These are phyloP conservation scores for Malachius bipustulatus DNA, from an alignment of 2,888 invertebrate genomes.

Conservation along the genomic window DNA sequence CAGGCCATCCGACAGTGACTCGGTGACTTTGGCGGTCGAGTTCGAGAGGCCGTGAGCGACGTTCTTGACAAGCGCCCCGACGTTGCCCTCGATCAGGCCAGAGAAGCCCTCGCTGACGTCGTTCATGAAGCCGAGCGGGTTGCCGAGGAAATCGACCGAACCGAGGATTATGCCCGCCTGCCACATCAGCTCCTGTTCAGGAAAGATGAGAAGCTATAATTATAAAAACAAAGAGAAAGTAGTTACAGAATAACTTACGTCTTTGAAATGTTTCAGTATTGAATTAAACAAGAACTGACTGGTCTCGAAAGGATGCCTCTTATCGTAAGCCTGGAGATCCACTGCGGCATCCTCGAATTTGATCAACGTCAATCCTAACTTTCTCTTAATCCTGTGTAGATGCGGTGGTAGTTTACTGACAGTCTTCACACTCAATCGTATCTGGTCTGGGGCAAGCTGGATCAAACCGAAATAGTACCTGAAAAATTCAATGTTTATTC, in stretches of 20 bases:
- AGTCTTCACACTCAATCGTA: constrained; percentile 82
- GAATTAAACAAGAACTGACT: constrained; percentile 70
- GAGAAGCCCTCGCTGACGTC: constrained; percentile 94
- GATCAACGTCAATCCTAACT: constrained; percentile 77
- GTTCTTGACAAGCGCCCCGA: constrained; percentile 84
- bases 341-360: constrained; percentile 95
- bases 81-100: constrained; percentile 86
- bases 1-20: constrained; percentile 83
- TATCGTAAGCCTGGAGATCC: constrained; percentile 77
- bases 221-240: background rate
- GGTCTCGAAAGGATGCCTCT: constrained; percentile 86
- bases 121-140: constrained; percentile 89
- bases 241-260: constrained; percentile 39
- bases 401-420: constrained; percentile 68
- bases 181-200: constrained; percentile 69
- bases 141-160: constrained; percentile 95
- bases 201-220: background rate
- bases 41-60: constrained; percentile 96
- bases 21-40: constrained; percentile 91
- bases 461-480: constrained; percentile 35
- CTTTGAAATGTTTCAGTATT: constrained; percentile 76
- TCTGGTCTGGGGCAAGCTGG: constrained; percentile 42
- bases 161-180: constrained; percentile 93
- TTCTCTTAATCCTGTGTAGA: constrained; percentile 69
- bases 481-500: too few relatives aligned